Evolutionary conservation across 2,797 vertebrate genomes (phyloP).

Genomic region (Champsocephalus esox): DNA sequence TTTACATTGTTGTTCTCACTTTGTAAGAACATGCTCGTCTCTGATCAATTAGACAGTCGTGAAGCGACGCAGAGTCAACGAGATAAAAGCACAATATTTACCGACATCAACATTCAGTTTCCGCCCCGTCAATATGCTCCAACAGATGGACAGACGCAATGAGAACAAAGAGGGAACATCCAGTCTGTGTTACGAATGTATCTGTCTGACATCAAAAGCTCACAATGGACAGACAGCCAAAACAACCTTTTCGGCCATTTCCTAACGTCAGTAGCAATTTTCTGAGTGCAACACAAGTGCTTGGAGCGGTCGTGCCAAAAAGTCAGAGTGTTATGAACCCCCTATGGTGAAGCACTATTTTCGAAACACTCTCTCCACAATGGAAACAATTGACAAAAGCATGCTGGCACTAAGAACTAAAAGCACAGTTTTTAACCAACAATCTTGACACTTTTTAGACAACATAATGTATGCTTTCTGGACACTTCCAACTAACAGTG

Average conservation of each 20-base stretch:
- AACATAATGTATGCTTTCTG: neutral
- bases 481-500: too few species aligned
- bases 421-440: neutral
- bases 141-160: neutral
- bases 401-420: too few species aligned
- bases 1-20: neutral
- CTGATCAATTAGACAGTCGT: neutral
- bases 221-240: neutral
- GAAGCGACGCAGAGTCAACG: too few species aligned
- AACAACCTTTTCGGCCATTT: neutral
- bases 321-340: too few species aligned
- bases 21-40: neutral
- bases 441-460: neutral
- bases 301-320: too few species aligned
- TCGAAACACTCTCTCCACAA: too few species aligned
- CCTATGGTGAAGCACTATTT: too few species aligned
- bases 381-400: too few species aligned
- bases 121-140: neutral
- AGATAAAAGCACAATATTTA: neutral
- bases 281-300: too few species aligned
- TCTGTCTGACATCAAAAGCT: neutral
- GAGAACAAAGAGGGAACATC: too few species aligned
- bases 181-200: neutral
- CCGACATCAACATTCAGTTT: neutral
- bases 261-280: neutral